phyloP scores from a whole-genome alignment of 2,113 vertebrate species.

The Pogona vitticeps region DNA sequence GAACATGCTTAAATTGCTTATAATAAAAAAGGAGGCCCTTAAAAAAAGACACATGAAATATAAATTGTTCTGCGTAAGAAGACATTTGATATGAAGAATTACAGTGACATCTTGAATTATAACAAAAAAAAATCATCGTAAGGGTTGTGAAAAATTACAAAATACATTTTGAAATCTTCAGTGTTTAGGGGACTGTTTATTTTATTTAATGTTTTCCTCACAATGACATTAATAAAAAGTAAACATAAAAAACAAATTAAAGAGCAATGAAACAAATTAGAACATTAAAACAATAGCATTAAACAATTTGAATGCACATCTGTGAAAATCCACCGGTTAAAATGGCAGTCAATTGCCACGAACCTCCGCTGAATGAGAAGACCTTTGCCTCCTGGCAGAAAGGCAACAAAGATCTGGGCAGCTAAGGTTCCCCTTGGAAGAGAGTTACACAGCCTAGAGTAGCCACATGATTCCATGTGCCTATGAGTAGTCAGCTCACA shows the following conservation, averaged over 20 bases:
- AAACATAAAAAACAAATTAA: too few species aligned
- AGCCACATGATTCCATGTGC: too few species aligned
- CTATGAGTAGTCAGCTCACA: too few species aligned
- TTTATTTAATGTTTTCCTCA: too few species aligned
- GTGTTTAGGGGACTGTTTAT: too few species aligned
- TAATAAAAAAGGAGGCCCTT: background rate
- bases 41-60: background rate
- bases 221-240: too few species aligned
- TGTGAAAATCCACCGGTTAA: background rate
- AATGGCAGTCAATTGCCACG: background rate
- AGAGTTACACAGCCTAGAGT: too few species aligned
- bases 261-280: background rate
- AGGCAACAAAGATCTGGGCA: too few species aligned
- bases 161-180: too few species aligned
- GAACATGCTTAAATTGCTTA: background rate
- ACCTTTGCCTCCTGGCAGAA: background rate
- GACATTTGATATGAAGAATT: background rate
- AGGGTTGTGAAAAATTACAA: too few species aligned
- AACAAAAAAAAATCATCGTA: too few species aligned
- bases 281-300: background rate
- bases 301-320: background rate
- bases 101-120: constrained; percentile 4
- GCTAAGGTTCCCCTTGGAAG: too few species aligned
- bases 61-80: background rate
- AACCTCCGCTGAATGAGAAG: background rate